Evolutionary conservation across 92 coral and sea anemone genomes (phyloP).

Genomic region (Nematostella vectensis): DNA sequence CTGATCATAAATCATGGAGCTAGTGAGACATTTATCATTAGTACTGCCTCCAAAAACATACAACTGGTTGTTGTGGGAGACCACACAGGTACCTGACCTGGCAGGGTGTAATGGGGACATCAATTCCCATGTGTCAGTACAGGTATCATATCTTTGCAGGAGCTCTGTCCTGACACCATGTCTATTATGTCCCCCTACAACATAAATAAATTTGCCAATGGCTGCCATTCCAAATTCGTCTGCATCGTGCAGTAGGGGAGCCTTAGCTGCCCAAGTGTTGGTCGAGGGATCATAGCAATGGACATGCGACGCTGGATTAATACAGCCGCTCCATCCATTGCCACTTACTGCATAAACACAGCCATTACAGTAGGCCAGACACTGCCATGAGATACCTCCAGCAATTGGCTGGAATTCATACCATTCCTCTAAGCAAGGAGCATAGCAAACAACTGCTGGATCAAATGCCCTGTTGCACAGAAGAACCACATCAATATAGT

Average conservation of each 20-base stretch:
- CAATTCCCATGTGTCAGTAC: constrained; percentile 9
- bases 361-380: constrained; percentile 9
- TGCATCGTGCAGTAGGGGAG: constrained; percentile 3
- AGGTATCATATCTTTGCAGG: constrained; percentile 9
- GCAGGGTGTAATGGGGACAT: constrained; percentile 6
- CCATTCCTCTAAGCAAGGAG: constrained; percentile 5
- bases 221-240: constrained; percentile 11
- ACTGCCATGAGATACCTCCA: constrained; percentile 6
- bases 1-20: background rate
- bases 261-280: constrained; percentile 5
- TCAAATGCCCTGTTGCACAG: constrained; percentile 11
- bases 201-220: constrained; percentile 1
- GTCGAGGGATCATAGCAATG: constrained; percentile 7
- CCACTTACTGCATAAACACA: constrained; percentile 13
- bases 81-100: constrained; percentile 10
- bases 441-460: constrained; percentile 1
- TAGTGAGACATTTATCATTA: background rate
- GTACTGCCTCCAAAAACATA: constrained; percentile 2
- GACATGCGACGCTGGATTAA: constrained; percentile 7
- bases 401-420: constrained; percentile 7
- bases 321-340: constrained; percentile 6
- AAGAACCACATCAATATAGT: background rate
- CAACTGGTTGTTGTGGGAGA: background rate
- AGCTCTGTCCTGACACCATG: constrained; percentile 1
- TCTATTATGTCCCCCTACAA: constrained; percentile 10